Percentiles rank a stretch among this genome's conserved stretches.
Conservation (phyloP, 1,140 invertebrate genomes). For the Pseudobourletiella spinata region DNA sequence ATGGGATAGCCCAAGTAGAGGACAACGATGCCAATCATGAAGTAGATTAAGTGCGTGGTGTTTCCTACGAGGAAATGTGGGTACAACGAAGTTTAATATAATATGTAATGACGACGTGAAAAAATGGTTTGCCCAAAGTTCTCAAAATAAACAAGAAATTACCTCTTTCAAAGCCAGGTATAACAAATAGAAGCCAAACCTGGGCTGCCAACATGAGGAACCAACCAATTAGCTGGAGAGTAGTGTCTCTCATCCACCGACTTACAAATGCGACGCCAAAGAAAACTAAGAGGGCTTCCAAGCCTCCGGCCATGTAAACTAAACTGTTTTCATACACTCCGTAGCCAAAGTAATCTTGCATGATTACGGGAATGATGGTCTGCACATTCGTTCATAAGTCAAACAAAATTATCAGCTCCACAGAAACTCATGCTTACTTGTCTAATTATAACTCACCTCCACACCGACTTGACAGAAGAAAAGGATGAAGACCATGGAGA, state of each 20-base stretch:
- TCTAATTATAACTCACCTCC: constrained; percentile 13
- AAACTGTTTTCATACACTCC: constrained; percentile 33
- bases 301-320: constrained; percentile 25
- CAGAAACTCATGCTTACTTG: not conserved
- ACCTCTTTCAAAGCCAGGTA: constrained; percentile 17
- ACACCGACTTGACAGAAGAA: constrained; percentile 32
- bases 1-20: constrained; percentile 27
- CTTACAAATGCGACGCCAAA: constrained; percentile 17
- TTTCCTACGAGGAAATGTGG: constrained; percentile 10
- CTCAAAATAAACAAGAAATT: too few species aligned
- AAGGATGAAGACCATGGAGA: constrained; percentile 26
- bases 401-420: not conserved
- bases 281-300: constrained; percentile 21
- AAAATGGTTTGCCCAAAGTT: too few species aligned
- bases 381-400: not conserved
- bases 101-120: too few species aligned
- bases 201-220: constrained; percentile 11
- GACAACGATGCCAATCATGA: constrained; percentile 24
- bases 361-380: constrained; percentile 32
- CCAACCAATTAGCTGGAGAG: constrained; percentile 22
- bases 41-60: constrained; percentile 1
- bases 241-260: constrained; percentile 21
- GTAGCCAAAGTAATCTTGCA: constrained; percentile 26
- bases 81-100: not conserved
- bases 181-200: constrained; percentile 23